These are phyloP conservation scores for Eupithecia exiguata DNA, from an alignment of 2,888 invertebrate genomes.

Conservation along the genomic window DNA sequence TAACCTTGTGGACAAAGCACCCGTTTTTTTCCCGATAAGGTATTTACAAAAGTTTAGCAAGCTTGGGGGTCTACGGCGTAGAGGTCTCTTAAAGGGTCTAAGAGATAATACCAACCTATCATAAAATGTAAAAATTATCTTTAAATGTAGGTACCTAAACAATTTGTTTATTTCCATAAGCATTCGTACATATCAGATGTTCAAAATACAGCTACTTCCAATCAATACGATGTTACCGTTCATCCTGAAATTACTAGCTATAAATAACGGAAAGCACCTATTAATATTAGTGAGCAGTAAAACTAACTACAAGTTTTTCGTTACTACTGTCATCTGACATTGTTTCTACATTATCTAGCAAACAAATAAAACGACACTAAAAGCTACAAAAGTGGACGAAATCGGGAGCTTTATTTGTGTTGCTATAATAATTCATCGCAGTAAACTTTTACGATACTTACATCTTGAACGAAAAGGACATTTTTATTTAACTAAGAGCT, in stretches of 20 bases:
- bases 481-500: constrained; percentile 19
- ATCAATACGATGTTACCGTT: neutral
- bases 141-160: neutral
- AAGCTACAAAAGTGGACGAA: constrained; percentile 17
- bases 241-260: neutral
- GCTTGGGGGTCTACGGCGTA: constrained; percentile 11
- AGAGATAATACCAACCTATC: too few species aligned
- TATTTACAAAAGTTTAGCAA: neutral
- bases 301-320: neutral
- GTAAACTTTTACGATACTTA: constrained; percentile 48
- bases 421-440: constrained; percentile 47
- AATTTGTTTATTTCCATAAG: neutral
- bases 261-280: neutral
- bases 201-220: neutral
- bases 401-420: constrained; percentile 45
- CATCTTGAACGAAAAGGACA: constrained; percentile 32
- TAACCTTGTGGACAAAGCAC: neutral
- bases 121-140: too few species aligned
- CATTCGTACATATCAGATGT: neutral
- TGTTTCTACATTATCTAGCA: constrained; percentile 11
- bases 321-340: neutral
- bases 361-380: constrained; percentile 17
- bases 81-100: neutral
- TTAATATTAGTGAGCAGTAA: constrained; percentile 3
- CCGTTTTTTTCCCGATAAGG: constrained; percentile 1